phyloP scores from a whole-genome alignment of 2,797 vertebrate genomes.

The Heterohyrax brucei region DNA sequence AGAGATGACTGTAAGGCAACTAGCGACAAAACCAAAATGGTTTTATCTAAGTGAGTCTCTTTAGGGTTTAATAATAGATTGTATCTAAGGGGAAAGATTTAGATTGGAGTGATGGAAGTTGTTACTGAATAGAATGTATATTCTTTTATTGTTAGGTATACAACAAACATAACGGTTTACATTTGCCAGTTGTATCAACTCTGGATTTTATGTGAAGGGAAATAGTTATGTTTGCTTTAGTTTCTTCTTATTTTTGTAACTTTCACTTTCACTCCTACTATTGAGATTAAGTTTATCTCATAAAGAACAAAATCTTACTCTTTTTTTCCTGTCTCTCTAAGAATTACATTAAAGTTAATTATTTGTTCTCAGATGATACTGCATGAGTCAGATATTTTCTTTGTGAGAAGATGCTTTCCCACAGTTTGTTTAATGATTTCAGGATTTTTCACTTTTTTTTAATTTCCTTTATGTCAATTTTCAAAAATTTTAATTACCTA shows the following conservation, averaged over 20 bases:
- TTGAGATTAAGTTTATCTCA: background rate
- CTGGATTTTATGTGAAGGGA: background rate
- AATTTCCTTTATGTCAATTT: background rate
- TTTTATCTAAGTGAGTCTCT: background rate
- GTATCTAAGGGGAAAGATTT: background rate
- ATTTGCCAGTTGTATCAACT: background rate
- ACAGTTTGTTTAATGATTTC: background rate
- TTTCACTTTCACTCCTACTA: background rate
- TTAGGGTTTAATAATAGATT: background rate
- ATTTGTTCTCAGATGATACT: background rate
- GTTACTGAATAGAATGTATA: background rate
- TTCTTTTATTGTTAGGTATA: background rate
- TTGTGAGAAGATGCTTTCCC: background rate
- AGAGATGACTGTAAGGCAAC: background rate
- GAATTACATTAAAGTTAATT: background rate
- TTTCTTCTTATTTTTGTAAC: background rate
- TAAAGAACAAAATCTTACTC: background rate
- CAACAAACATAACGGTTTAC: background rate
- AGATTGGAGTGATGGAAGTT: background rate
- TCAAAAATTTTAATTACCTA: background rate
- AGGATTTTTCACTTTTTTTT: background rate
- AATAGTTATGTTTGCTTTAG: constrained; percentile 4
- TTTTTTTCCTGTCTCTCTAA: background rate
- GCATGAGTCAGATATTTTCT: constrained; percentile 13
- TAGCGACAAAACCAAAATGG: background rate